Percentiles rank a stretch among this genome's conserved stretches.
Conservation (phyloP, 2,113 vertebrate genomes). For the Tragelaphus strepsiceros region DNA sequence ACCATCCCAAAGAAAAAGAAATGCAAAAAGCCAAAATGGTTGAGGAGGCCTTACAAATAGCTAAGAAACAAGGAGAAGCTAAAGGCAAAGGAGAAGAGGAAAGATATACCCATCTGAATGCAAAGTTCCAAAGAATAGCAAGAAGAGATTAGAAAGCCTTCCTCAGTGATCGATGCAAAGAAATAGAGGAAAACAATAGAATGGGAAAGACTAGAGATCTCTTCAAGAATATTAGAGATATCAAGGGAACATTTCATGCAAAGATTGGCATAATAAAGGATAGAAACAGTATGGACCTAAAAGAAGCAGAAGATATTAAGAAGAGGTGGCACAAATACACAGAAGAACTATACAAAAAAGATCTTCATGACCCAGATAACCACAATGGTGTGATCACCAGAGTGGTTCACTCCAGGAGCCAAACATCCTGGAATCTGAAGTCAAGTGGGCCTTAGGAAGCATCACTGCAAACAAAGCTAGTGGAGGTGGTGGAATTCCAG, state of each 20-base stretch:
- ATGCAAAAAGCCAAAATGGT: neutral
- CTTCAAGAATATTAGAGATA: neutral
- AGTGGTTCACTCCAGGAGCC: neutral
- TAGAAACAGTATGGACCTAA: neutral
- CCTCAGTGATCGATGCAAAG: neutral
- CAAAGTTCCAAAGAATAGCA: neutral
- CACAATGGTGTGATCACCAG: neutral
- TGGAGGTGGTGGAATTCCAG: neutral
- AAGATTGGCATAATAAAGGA: neutral
- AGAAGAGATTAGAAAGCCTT: neutral
- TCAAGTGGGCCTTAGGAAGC: neutral
- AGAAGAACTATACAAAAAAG: neutral
- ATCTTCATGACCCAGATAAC: neutral
- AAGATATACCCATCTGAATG: neutral
- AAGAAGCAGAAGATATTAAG: neutral
- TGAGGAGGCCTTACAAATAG: neutral
- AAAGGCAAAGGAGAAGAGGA: neutral
- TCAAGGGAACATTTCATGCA: neutral
- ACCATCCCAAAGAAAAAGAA: neutral
- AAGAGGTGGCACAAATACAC: neutral
- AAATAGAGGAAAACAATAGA: neutral
- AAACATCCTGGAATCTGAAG: neutral
- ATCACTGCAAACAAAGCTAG: neutral
- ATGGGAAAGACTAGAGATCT: neutral
- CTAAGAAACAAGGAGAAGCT: neutral